Conservation (phyloP, 2,888 invertebrate genomes). For the Psylliodes chrysocephalus region DNA sequence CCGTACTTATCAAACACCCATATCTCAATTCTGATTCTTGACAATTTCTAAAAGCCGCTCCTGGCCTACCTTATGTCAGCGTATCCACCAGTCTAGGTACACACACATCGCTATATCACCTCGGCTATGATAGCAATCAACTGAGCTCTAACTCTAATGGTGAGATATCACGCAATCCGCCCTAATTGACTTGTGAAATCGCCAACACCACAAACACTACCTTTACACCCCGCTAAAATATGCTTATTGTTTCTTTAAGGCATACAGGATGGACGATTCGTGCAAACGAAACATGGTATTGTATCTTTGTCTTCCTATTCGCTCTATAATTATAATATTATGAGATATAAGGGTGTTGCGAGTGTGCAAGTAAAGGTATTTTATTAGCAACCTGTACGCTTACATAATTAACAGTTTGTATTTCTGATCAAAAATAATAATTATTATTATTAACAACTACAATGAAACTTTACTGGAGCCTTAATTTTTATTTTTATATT, state of each 20-base stretch:
- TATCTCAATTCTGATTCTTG: too few relatives aligned
- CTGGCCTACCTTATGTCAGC: conserved; percentile 29
- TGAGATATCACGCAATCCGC: conserved; percentile 59
- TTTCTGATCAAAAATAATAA: too few relatives aligned
- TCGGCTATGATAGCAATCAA: conserved; percentile 45
- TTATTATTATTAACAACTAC: too few relatives aligned
- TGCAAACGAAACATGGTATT: not conserved
- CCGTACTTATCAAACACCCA: too few relatives aligned
- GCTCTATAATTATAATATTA: not conserved
- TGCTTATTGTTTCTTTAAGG: conserved; percentile 53
- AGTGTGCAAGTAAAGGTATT: not conserved
- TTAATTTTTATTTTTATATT: too few relatives aligned
- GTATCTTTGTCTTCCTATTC: not conserved
- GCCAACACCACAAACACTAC: conserved; percentile 50
- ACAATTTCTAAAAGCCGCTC: conserved; percentile 3
- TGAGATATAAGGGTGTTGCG: not conserved
- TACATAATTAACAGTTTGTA: conserved; percentile 4
- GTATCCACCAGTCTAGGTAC: conserved; percentile 28
- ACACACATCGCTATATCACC: conserved; percentile 43
- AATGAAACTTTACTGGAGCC: too few relatives aligned
- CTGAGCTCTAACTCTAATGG: conserved; percentile 55
- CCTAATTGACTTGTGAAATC: conserved; percentile 64
- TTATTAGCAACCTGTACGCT: conserved; percentile 17
- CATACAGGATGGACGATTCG: conserved; percentile 14
- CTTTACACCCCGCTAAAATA: conserved; percentile 51